Evolutionary conservation across 2,113 vertebrate genomes (phyloP).

Genomic region (Triplophysa tibetana): DNA sequence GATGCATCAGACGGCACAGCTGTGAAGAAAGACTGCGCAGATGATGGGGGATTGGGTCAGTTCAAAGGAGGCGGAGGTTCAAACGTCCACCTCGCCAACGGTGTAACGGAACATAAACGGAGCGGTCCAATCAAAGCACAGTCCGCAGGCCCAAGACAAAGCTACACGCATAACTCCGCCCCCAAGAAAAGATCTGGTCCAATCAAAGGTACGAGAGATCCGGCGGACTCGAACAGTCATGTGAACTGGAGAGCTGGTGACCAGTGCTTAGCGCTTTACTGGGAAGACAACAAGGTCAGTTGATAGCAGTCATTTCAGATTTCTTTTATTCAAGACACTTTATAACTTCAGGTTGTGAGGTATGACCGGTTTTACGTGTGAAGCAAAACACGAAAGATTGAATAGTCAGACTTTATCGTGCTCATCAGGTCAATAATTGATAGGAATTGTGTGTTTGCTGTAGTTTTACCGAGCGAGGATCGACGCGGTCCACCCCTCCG

Average conservation of each 20-base stretch:
- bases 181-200: slow-evolving; percentile 86
- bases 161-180: slow-evolving; percentile 75
- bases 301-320: background rate
- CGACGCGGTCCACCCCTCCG: slow-evolving; percentile 94
- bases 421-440: background rate
- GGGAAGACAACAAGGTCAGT: slow-evolving; percentile 97
- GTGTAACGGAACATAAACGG: slow-evolving; percentile 83
- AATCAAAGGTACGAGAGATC: slow-evolving; percentile 82
- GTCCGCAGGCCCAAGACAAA: slow-evolving; percentile 70
- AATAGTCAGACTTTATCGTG: background rate
- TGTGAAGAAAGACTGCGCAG: slow-evolving; percentile 75
- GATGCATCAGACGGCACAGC: slow-evolving; percentile 72
- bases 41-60: slow-evolving; percentile 72
- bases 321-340: too few relatives aligned
- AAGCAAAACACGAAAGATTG: too few relatives aligned
- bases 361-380: too few relatives aligned
- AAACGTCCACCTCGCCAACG: slow-evolving; percentile 81
- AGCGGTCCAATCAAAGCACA: slow-evolving; percentile 87
- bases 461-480: slow-evolving; percentile 96
- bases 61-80: slow-evolving; percentile 55
- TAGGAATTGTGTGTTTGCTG: background rate
- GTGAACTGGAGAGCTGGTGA: slow-evolving; percentile 91
- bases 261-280: slow-evolving; percentile 95
- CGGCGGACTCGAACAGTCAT: slow-evolving; percentile 43
- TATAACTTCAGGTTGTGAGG: too few relatives aligned